phyloP scores from a whole-genome alignment of 2,113 vertebrate species.

The Oncorhynchus mykiss region DNA sequence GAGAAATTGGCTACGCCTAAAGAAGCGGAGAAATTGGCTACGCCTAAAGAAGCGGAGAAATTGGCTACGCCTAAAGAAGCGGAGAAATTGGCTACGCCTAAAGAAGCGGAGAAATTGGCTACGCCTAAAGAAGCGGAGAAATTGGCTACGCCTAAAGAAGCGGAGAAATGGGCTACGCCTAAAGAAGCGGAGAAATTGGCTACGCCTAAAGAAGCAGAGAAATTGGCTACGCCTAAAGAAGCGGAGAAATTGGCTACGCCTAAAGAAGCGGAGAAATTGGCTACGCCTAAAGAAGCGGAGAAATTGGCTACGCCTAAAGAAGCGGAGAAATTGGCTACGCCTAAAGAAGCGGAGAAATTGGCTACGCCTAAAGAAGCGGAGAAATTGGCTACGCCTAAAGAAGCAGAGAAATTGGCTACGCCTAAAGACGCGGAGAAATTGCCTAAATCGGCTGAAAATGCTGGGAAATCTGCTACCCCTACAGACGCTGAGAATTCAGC shows the following conservation, averaged over 20 bases:
- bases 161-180: background rate
- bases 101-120: too few species aligned
- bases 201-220: too few species aligned
- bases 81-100: too few species aligned
- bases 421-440: background rate
- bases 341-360: background rate
- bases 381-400: background rate
- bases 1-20: too few species aligned
- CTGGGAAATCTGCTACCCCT: background rate
- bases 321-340: too few species aligned
- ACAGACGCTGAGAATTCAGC: background rate
- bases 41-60: too few species aligned
- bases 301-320: background rate
- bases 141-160: background rate
- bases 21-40: too few species aligned
- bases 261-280: fast-evolving
- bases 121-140: too few species aligned
- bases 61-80: too few species aligned
- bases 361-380: background rate
- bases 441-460: too few species aligned
- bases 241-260: background rate
- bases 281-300: background rate
- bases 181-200: background rate
- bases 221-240: background rate
- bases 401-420: fast-evolving